Conservation (phyloP, 2,113 vertebrate species). For the Psammodynastes pulverulentus region DNA sequence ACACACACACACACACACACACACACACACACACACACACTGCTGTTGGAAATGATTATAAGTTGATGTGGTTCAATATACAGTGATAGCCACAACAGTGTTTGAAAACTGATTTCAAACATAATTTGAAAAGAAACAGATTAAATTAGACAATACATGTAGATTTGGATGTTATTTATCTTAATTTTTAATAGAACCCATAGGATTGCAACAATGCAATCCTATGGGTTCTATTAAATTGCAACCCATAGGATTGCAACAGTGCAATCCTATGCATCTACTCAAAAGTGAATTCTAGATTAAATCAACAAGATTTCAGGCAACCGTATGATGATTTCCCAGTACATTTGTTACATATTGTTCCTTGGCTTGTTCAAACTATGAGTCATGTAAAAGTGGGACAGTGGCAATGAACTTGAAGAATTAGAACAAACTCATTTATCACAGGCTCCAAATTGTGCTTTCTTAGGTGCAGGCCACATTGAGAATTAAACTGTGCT, state of each 20-base stretch:
- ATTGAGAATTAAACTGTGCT: not conserved
- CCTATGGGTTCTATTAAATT: too few relatives aligned
- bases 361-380: not conserved
- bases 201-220: not conserved
- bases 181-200: not conserved
- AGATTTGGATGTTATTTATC: not conserved
- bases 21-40: not conserved
- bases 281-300: not conserved
- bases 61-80: not conserved
- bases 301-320: not conserved
- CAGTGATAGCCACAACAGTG: not conserved
- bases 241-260: not conserved
- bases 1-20: conserved; percentile 11
- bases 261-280: not conserved
- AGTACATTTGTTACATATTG: not conserved
- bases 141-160: not conserved
- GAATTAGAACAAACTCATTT: not conserved
- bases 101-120: not conserved
- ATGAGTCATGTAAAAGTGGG: not conserved
- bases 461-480: not conserved
- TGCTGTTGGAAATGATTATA: not conserved
- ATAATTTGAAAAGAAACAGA: not conserved
- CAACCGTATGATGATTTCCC: not conserved
- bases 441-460: not conserved
- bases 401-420: not conserved